Percentiles rank a stretch among this genome's conserved stretches.
Conservation (phyloP, 1,140 invertebrate genomes). For the Pseudoatta argentina region DNA sequence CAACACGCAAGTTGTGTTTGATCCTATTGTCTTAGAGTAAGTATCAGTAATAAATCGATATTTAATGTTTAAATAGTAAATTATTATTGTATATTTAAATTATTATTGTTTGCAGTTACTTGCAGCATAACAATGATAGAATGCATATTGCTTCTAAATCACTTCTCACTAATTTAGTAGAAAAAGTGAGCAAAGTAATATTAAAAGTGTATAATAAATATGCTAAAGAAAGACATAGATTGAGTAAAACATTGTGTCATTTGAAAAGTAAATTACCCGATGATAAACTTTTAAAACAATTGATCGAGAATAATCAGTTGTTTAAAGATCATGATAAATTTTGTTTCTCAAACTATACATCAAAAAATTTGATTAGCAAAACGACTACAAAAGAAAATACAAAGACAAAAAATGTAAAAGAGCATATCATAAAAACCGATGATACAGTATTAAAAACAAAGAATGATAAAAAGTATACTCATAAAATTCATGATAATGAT, state of each 20-base stretch:
- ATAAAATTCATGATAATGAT: not conserved
- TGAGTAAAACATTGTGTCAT: conserved; percentile 29
- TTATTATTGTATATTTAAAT: conserved; percentile 18
- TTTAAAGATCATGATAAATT: conserved; percentile 36
- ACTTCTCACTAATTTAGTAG: conserved; percentile 4
- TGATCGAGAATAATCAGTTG: conserved; percentile 21
- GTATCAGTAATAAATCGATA: conserved; percentile 4
- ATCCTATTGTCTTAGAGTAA: conserved; percentile 13
- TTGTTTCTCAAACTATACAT: conserved; percentile 18
- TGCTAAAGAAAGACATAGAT: not conserved
- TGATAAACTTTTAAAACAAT: conserved; percentile 32
- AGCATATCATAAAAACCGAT: not conserved
- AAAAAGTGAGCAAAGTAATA: conserved; percentile 17
- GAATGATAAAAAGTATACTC: not conserved
- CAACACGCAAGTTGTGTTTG: not conserved
- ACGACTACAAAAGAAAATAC: not conserved
- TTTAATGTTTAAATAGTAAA: conserved; percentile 4
- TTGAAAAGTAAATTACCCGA: conserved; percentile 30
- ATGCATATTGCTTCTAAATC: conserved; percentile 2
- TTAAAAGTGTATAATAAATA: conserved; percentile 26
- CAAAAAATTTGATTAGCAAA: not conserved
- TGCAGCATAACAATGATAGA: not conserved
- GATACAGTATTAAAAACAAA: not conserved
- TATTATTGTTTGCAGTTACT: conserved; percentile 24
- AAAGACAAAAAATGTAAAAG: not conserved